Base-by-base conservation (phyloP, 2,113 vertebrate genomes). In the Morone saxatilis region DNA sequence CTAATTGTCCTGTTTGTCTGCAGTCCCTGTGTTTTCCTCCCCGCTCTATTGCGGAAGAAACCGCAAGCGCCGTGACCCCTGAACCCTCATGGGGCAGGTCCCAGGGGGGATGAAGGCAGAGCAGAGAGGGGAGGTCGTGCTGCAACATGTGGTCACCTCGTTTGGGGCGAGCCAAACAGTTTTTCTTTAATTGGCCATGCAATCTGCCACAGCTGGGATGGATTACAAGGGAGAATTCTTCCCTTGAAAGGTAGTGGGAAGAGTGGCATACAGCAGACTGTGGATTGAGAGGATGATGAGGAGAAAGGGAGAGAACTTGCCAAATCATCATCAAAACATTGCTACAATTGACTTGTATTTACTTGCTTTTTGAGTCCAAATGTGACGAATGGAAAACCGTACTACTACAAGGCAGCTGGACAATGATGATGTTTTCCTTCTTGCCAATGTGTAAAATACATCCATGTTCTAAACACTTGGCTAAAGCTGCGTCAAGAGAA, bases 101-200 rank as follows among this genome's bases (percentile, higher is more conserved):
- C 80, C 86, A 16, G n/a, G 50, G 76, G 76, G 82, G 70, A 43
- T 69, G 77, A 80, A 80, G 84, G 78, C 70, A 63, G 61, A 63
- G 56, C 11, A 6, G 69, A 6, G 69, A 65, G 83, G 88, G 76
- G 81, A 75, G 82, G 71, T 63, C 53, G 45, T 9, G 57, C 93
- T 88, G 91, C 92, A 97, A 96, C 97, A 98, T 97, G 95, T 97
- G 97, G 96, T 94, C 80, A 14, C 88, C 94, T 96, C 95, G 93
- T 96, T 95, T 94, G 91, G 93, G 88, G 88, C 75, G 84, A 95
- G 94, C 94, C 95, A 95, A 96, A 96, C 94, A 88, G 81, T 93
- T 95, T 93, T 94, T 92, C 92, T 96, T 96, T 97, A 96, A 97
- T 96, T 96, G 96, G 92, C 86, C 41, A 17, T 95, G 89, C 91